These are phyloP conservation scores for Nephrotoma flavescens DNA, from an alignment of 2,888 invertebrate genomes.

Conservation along the genomic window DNA sequence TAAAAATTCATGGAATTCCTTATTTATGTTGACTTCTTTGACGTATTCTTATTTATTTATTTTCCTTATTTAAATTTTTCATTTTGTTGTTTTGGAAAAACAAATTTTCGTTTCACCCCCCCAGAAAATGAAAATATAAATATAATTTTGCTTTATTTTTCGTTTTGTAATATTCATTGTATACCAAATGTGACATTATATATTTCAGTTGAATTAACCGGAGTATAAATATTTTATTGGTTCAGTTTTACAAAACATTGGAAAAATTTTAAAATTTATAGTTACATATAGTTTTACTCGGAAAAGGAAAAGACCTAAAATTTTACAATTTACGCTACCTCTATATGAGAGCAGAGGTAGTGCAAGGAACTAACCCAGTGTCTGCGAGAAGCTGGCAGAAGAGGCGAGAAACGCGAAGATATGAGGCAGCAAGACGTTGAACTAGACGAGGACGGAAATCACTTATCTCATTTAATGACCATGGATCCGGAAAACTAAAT, in stretches of 20 bases:
- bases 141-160: neutral
- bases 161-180: neutral
- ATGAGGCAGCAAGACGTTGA: too few species aligned
- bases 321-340: too few species aligned
- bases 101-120: neutral
- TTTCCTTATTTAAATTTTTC: neutral
- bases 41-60: neutral
- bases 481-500: too few species aligned
- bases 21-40: neutral
- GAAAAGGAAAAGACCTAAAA: too few species aligned
- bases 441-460: too few species aligned
- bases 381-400: too few species aligned
- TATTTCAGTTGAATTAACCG: neutral
- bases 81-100: neutral
- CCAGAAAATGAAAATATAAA: neutral
- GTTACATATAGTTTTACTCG: too few species aligned
- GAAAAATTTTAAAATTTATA: neutral
- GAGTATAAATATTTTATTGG: neutral
- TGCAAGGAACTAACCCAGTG: too few species aligned
- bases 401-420: too few species aligned
- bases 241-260: neutral
- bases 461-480: too few species aligned
- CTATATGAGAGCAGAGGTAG: too few species aligned
- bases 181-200: neutral
- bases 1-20: neutral